A percentile compares a stretch with the other conserved stretches of the same genome.
phyloP scores from a whole-genome alignment of 2,888 invertebrate species.

The Spodoptera picta region DNA sequence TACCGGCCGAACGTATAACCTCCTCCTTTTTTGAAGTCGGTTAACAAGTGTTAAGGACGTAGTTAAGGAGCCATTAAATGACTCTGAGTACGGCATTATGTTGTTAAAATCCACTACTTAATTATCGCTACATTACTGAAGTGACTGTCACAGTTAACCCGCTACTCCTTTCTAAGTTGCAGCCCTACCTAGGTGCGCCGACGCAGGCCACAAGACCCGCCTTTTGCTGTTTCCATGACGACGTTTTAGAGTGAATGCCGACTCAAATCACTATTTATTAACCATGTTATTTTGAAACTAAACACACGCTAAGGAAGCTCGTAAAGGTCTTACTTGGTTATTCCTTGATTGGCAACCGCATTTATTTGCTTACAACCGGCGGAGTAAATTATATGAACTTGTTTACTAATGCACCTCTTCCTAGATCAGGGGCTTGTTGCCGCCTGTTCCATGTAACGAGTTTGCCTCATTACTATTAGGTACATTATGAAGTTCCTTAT shows the following conservation, averaged over 20 bases:
- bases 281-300: slow-evolving; percentile 69
- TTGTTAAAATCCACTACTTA: no score
- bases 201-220: slow-evolving; percentile 70
- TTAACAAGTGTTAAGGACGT: no score
- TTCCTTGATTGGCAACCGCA: slow-evolving; percentile 45
- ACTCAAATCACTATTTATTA: slow-evolving; percentile 83
- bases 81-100: no score
- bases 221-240: slow-evolving; percentile 75
- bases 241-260: slow-evolving; percentile 69
- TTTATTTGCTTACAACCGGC: slow-evolving; percentile 37
- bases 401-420: slow-evolving; percentile 38
- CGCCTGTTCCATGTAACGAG: slow-evolving; percentile 16
- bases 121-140: background rate
- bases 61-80: no score
- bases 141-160: background rate
- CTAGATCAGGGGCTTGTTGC: slow-evolving; percentile 30
- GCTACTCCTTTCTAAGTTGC: slow-evolving; percentile 27
- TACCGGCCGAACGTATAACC: no score
- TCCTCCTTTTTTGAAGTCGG: no score
- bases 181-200: slow-evolving; percentile 54
- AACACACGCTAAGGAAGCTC: slow-evolving; percentile 52
- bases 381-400: slow-evolving; percentile 43
- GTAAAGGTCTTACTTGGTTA: slow-evolving; percentile 46
- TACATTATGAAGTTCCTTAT: background rate
- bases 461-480: slow-evolving; percentile 9